phyloP scores from a whole-genome alignment of 2,113 vertebrate genomes.

The Nibea albiflora region DNA sequence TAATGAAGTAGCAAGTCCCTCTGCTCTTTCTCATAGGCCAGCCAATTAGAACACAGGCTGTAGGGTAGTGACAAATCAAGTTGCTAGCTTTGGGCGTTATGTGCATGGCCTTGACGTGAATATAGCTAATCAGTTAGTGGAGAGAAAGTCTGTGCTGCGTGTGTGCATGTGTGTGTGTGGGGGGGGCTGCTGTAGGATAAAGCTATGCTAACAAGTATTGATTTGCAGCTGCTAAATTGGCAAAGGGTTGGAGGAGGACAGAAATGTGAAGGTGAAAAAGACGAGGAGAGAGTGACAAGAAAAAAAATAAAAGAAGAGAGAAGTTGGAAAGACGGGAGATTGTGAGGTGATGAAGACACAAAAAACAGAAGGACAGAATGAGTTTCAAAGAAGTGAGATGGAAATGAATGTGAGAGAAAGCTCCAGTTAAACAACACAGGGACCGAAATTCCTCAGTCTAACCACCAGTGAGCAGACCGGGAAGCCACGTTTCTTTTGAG shows the following conservation, averaged over 20 bases:
- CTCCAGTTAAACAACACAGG: constrained; percentile 10
- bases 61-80: constrained; percentile 75
- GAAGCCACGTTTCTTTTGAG: constrained; percentile 51
- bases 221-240: constrained; percentile 43
- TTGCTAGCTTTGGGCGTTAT: constrained; percentile 52
- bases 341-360: constrained; percentile 6
- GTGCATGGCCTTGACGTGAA: constrained; percentile 54
- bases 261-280: constrained; percentile 18
- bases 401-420: neutral
- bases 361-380: neutral
- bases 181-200: constrained; percentile 26
- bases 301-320: neutral
- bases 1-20: constrained; percentile 70
- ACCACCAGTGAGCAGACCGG: constrained; percentile 42
- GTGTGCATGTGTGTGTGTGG: constrained; percentile 3
- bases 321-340: neutral
- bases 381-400: constrained; percentile 15
- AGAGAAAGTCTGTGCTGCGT: constrained; percentile 6
- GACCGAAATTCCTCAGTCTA: constrained; percentile 40
- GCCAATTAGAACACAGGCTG: constrained; percentile 68
- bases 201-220: constrained; percentile 58
- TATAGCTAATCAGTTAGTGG: constrained; percentile 49
- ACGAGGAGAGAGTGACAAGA: neutral
- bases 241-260: constrained; percentile 28
- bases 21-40: constrained; percentile 51